Evolutionary conservation across 1,140 invertebrate genomes (phyloP).

Genomic region (Ridgeia piscesae): DNA sequence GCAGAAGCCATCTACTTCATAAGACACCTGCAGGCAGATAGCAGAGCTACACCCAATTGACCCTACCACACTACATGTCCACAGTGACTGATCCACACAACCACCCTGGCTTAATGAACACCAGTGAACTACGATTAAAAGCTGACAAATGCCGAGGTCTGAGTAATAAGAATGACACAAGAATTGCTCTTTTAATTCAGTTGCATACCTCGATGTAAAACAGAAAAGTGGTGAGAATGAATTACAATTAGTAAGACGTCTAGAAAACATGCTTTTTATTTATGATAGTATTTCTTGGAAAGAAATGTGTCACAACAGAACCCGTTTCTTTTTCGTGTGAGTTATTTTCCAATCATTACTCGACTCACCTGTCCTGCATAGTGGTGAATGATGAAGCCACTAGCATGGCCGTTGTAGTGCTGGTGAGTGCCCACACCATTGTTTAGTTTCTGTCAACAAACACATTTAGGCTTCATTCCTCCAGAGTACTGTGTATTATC

Average conservation of each 20-base stretch:
- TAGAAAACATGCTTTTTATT: not conserved
- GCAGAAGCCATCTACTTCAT: constrained; percentile 74
- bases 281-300: not conserved
- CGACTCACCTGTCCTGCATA: constrained; percentile 69
- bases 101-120: not conserved
- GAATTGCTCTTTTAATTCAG: no score
- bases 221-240: no score
- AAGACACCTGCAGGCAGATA: constrained; percentile 61
- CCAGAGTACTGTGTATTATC: not conserved
- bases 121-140: no score
- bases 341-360: no score
- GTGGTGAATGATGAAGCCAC: constrained; percentile 72
- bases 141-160: no score
- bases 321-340: no score
- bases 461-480: no score
- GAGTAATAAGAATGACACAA: no score
- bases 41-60: not conserved
- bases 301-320: no score
- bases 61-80: not conserved
- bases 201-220: no score
- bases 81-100: not conserved
- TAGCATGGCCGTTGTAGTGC: constrained; percentile 66
- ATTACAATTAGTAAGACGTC: no score
- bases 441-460: constrained; percentile 63
- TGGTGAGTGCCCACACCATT: constrained; percentile 62